phyloP scores from a whole-genome alignment of 2,797 vertebrate species.

The Etheostoma nigrum region DNA sequence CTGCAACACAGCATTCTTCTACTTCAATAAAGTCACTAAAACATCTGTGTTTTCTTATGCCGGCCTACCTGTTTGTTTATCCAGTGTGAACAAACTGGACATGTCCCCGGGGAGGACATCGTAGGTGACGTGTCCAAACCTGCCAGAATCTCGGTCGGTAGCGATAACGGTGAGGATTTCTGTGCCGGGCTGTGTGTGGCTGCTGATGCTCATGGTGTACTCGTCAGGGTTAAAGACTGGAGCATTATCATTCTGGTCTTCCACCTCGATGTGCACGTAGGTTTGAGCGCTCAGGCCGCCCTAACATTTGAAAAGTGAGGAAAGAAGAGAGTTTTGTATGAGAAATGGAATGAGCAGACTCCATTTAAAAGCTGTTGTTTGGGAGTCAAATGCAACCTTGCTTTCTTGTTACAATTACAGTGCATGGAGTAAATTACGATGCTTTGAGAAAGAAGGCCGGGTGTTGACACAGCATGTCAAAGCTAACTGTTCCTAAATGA shows the following conservation, averaged over 20 bases:
- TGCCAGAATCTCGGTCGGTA: slow-evolving; percentile 89
- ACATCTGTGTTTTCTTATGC: background rate
- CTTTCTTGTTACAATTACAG: background rate
- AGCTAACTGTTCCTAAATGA: background rate
- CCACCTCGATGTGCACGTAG: slow-evolving; percentile 91
- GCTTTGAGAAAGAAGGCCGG: background rate
- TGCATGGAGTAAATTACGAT: background rate
- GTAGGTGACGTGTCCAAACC: slow-evolving; percentile 88
- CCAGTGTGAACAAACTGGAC: slow-evolving; percentile 88
- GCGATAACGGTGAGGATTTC: slow-evolving; percentile 90
- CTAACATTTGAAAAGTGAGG: slow-evolving; percentile 72
- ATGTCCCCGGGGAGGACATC: slow-evolving; percentile 86
- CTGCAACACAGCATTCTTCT: background rate
- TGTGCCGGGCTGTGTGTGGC: slow-evolving; percentile 87
- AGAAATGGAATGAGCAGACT: background rate
- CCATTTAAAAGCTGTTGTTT: background rate
- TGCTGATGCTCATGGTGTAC: slow-evolving; percentile 89
- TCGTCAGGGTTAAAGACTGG: slow-evolving; percentile 89
- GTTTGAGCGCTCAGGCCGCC: slow-evolving; percentile 92
- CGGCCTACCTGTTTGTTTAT: slow-evolving; percentile 88
- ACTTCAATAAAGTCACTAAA: background rate
- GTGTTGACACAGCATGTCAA: background rate
- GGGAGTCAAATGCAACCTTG: background rate
- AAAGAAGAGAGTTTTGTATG: background rate
- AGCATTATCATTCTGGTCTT: slow-evolving; percentile 92